A percentile compares a stretch with the other conserved stretches of the same genome.
Evolutionary conservation across 1,140 invertebrate genomes (phyloP).

Genomic region (Andricus grossulariae): DNA sequence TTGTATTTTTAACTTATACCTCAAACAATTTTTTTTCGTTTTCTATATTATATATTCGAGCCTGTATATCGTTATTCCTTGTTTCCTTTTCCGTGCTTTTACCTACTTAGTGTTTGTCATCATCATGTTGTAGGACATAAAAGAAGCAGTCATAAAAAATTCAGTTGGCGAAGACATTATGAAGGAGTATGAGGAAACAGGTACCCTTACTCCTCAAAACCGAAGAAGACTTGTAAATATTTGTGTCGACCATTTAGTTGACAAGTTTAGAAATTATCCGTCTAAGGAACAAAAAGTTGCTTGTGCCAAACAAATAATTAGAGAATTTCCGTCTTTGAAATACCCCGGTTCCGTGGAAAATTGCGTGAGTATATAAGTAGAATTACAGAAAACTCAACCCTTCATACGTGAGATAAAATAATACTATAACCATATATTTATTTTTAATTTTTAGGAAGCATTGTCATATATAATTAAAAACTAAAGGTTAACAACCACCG

Average conservation of each 20-base stretch:
- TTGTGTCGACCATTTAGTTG: background rate
- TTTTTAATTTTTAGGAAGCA: no score
- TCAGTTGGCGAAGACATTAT: background rate
- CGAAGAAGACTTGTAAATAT: background rate
- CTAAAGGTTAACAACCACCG: no score
- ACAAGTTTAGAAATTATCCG: background rate
- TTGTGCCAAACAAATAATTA: background rate
- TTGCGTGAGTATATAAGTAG: slow-evolving; percentile 5
- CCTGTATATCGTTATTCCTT: no score
- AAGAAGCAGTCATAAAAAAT: background rate
- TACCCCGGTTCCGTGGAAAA: background rate
- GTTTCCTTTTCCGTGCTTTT: no score
- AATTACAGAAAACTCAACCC: no score
- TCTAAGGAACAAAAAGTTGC: background rate
- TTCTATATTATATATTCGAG: no score
- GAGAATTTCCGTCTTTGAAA: background rate
- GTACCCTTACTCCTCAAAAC: background rate
- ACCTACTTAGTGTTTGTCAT: no score
- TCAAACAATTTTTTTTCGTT: no score
- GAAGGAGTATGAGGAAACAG: background rate
- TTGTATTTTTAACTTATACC: no score
- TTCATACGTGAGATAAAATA: no score
- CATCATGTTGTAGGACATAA: background rate
- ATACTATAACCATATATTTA: no score
- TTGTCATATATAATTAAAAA: no score